These are phyloP conservation scores for Ennomos fuscantarius DNA, from an alignment of 2,888 invertebrate genomes.

Conservation along the genomic window DNA sequence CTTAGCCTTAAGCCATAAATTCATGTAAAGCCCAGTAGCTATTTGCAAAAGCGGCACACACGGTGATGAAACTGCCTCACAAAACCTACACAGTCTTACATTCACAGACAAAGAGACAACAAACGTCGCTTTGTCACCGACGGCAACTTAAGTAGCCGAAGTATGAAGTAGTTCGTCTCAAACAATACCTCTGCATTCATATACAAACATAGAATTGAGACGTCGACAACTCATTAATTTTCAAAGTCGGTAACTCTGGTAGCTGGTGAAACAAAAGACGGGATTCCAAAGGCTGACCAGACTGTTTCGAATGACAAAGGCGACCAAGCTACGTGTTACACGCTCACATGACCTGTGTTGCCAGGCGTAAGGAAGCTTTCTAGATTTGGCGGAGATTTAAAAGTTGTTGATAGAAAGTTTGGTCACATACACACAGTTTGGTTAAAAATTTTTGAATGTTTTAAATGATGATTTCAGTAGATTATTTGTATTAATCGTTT, in stretches of 20 bases:
- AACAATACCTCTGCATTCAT: conserved; percentile 53
- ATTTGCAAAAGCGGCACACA: conserved; percentile 29
- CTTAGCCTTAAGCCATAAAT: conserved; percentile 13
- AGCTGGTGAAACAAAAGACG: conserved; percentile 48
- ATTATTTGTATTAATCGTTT: too few species aligned
- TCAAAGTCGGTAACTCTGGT: conserved; percentile 70
- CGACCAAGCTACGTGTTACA: conserved; percentile 66
- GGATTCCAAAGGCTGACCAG: conserved; percentile 52
- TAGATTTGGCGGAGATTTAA: not conserved
- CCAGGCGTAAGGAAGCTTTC: not conserved
- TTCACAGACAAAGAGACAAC: conserved; percentile 37
- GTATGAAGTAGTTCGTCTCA: conserved; percentile 38
- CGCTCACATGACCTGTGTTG: conserved; percentile 48
- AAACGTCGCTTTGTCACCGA: conserved; percentile 42
- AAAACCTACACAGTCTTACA: conserved; percentile 33
- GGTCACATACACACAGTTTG: not conserved
- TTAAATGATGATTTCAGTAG: too few species aligned
- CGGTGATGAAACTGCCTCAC: conserved; percentile 36
- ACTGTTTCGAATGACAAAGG: conserved; percentile 62
- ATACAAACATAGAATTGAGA: conserved; percentile 52
- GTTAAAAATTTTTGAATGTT: too few species aligned
- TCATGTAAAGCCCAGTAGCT: conserved; percentile 26
- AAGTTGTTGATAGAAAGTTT: not conserved
- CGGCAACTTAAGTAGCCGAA: conserved; percentile 27
- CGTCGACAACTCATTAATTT: conserved; percentile 76